Base-by-base conservation (phyloP, 2,797 vertebrate species). In the Pipistrellus pygmaeus region DNA sequence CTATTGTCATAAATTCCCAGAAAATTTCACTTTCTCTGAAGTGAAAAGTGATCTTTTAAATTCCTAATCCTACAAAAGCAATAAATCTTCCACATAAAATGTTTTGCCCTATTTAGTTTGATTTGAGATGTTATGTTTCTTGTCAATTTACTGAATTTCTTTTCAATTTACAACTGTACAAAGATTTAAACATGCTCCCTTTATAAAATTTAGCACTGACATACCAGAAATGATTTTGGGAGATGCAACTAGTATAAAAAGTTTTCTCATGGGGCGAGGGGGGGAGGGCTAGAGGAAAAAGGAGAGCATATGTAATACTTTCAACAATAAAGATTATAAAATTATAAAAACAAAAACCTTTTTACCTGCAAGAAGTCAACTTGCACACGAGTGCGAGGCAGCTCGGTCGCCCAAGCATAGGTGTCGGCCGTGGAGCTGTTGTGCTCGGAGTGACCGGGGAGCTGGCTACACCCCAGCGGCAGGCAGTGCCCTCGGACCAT, bases 281-380 rank as follows among this genome's bases (percentile, higher is more conserved):
- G 25, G 25, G 57, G 57, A 4, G 5, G 25, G 2, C 27, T 62
- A 30, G 57, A 62, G 57, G 12, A 11, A 30, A 62, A 60, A 30
- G 25, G 57, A 62, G 25, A 62, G 27, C 57, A 62, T 62, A 30
- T 62, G 27, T 30, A 62, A 62, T 62, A 62, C 12, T 62, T 62
- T 30, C 57, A 30, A 62, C 57, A 30, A 62, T 14, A 62, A 62
- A 60, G 21, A 55, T 55, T 55, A 55, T 23, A 55, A 66, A 66
- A 66, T 66, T 8, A 32, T 18, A 68, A 68, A 32, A 18, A 68
- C 17, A 35, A 68, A 35, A 32, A 68, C n/a, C n/a, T 51, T 1
- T n/a, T 98, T 98, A 98, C 98, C 98, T 98, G 95, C 55, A 95
- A 82, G 94, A 97, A 97, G 73, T 92, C 96, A 95, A 57, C 95